A percentile compares a stretch with the other conserved stretches of the same genome.
Conservation (phyloP, 1,140 invertebrate genomes). For the Rhynchophorus ferrugineus region DNA sequence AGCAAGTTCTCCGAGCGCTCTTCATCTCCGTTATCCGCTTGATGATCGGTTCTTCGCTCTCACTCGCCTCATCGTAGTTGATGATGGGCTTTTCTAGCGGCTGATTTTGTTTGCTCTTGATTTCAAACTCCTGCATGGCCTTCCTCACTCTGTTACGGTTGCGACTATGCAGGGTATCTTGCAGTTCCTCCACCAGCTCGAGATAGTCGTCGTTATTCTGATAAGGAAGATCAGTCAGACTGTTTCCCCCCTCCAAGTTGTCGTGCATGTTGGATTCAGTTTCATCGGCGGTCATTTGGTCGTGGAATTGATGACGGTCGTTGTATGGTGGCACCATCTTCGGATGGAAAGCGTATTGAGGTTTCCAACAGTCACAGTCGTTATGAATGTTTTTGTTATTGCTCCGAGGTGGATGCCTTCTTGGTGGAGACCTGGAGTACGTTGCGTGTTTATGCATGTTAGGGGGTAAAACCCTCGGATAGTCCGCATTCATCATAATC, state of each 20-base stretch:
- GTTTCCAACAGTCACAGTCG: not conserved
- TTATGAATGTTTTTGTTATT: not conserved
- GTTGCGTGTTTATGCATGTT: too few relatives aligned
- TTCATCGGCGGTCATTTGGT: not conserved
- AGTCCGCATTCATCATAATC: too few relatives aligned
- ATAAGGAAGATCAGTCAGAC: conserved; percentile 29
- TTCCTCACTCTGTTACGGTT: conserved; percentile 33
- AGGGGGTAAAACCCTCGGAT: too few relatives aligned
- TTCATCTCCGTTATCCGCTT: conserved; percentile 20
- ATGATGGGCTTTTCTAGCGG: conserved; percentile 35
- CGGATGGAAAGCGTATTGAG: not conserved
- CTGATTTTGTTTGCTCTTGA: conserved; percentile 33
- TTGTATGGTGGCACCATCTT: not conserved
- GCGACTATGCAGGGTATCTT: conserved; percentile 27
- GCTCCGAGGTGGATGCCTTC: too few relatives aligned
- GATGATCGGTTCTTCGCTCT: conserved; percentile 26
- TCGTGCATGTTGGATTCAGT: conserved; percentile 9
- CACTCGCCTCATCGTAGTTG: conserved; percentile 29
- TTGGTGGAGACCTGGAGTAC: too few relatives aligned
- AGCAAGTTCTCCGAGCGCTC: conserved; percentile 15
- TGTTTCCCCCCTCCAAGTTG: not conserved
- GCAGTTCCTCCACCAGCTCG: conserved; percentile 34
- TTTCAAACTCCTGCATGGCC: conserved; percentile 36
- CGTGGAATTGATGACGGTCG: not conserved
- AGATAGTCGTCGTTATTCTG: conserved; percentile 37